Percentiles rank a stretch among this genome's conserved stretches.
phyloP scores from a whole-genome alignment of 2,888 invertebrate species.

The Sisyra terminalis region DNA sequence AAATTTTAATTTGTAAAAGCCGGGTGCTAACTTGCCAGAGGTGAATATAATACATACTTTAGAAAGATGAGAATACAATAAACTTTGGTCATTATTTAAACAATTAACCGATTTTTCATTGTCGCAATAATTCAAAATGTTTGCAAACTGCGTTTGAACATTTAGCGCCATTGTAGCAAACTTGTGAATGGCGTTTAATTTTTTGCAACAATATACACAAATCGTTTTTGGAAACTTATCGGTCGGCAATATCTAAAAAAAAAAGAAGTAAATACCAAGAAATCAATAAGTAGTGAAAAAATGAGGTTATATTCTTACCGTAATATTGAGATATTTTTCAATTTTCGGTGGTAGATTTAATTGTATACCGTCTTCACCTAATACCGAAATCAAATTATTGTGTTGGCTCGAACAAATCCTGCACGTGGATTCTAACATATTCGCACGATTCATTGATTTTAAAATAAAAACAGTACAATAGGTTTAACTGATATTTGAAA shows the following conservation, averaged over 20 bases:
- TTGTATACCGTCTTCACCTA: slow-evolving; percentile 46
- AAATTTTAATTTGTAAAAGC: too few species aligned
- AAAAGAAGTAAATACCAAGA: too few species aligned
- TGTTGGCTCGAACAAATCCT: slow-evolving; percentile 46
- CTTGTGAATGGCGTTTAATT: slow-evolving; percentile 45
- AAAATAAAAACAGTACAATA: background rate
- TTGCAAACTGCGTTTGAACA: slow-evolving; percentile 40
- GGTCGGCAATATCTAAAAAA: slow-evolving; percentile 40
- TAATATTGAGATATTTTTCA: slow-evolving; percentile 47
- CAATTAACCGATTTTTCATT: too few species aligned
- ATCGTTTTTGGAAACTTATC: slow-evolving; percentile 53
- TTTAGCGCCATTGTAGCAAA: slow-evolving; percentile 48
- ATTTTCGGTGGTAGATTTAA: slow-evolving; percentile 48
- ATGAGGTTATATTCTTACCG: too few species aligned
- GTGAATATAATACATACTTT: too few species aligned
- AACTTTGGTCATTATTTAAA: too few species aligned
- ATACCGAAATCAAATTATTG: slow-evolving; percentile 42
- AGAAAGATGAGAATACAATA: too few species aligned
- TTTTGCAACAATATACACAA: slow-evolving; percentile 43
- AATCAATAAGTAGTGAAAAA: too few species aligned
- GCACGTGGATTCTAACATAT: slow-evolving; percentile 25
- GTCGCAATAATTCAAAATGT: slow-evolving; percentile 18
- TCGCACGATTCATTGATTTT: background rate
- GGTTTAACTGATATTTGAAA: background rate
- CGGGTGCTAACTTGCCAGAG: too few species aligned